These are phyloP conservation scores for Meandrusa payeni DNA, from an alignment of 2,888 invertebrate species.

Conservation along the genomic window DNA sequence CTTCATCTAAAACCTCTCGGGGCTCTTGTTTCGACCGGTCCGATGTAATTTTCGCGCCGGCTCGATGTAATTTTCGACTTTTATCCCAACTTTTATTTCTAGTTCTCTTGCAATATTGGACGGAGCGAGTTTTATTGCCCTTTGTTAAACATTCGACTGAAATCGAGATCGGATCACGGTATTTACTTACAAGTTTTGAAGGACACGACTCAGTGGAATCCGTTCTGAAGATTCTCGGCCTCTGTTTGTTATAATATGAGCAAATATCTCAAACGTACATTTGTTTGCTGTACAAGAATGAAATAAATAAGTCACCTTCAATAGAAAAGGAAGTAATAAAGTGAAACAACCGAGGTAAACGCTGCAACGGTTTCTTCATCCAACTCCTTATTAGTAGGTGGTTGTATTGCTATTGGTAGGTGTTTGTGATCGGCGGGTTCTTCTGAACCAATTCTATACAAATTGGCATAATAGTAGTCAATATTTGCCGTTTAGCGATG, in stretches of 20 bases:
- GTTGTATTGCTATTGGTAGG: too few relatives aligned
- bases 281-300: too few relatives aligned
- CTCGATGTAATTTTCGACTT: slow-evolving; percentile 49
- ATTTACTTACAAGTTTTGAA: slow-evolving; percentile 22
- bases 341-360: too few relatives aligned
- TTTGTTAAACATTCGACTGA: slow-evolving; percentile 36
- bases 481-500: too few relatives aligned
- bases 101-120: slow-evolving; percentile 37
- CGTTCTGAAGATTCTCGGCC: not conserved
- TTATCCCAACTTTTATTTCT: slow-evolving; percentile 40
- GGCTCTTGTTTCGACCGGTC: slow-evolving; percentile 38
- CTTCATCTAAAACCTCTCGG: slow-evolving; percentile 41
- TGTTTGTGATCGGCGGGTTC: too few relatives aligned
- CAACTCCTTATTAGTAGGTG: too few relatives aligned
- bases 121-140: slow-evolving; percentile 38
- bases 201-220: not conserved
- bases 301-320: too few relatives aligned
- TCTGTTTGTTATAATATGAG: not conserved
- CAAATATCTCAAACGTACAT: not conserved
- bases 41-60: slow-evolving; percentile 42
- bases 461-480: too few relatives aligned
- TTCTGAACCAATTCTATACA: too few relatives aligned
- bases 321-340: too few relatives aligned
- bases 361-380: too few relatives aligned
- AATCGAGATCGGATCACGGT: slow-evolving; percentile 25